A percentile compares a stretch with the other conserved stretches of the same genome.
Conservation (phyloP, 2,797 vertebrate species). For the Sebastes baramenuke region DNA sequence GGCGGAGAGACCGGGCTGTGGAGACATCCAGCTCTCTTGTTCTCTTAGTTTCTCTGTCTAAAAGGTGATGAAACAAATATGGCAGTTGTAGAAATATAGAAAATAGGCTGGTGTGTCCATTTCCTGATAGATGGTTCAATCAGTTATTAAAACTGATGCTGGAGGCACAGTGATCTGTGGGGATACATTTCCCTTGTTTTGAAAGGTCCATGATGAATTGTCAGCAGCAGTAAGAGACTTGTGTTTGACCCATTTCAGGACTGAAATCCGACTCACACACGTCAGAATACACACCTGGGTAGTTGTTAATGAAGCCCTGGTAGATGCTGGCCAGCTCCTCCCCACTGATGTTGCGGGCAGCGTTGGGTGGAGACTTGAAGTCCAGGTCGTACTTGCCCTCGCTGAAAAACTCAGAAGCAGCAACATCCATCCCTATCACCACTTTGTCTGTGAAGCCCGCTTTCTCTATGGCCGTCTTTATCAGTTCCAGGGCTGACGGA, state of each 20-base stretch:
- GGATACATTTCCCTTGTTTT: neutral
- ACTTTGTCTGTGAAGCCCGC: constrained; percentile 93
- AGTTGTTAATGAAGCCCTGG: constrained; percentile 92
- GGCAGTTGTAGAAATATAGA: neutral
- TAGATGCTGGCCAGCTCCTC: constrained; percentile 91
- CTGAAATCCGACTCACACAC: neutral
- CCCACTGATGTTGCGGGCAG: constrained; percentile 89
- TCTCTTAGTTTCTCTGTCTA: constrained; percentile 1
- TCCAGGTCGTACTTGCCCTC: constrained; percentile 94
- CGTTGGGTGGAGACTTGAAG: constrained; percentile 92
- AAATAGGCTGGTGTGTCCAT: neutral
- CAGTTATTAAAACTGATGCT: neutral
- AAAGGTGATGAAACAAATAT: constrained; percentile 12
- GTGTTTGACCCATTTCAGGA: neutral
- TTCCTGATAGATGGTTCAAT: neutral
- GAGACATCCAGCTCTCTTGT: constrained; percentile 24
- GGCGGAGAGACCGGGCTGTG: constrained; percentile 13
- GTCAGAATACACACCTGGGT: constrained; percentile 84
- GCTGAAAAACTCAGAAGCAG: constrained; percentile 91
- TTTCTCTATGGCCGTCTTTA: constrained; percentile 92
- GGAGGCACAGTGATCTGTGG: neutral
- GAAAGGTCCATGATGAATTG: neutral
- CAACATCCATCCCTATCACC: constrained; percentile 94
- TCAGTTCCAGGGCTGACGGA: constrained; percentile 88
- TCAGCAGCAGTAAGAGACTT: neutral